Evolutionary conservation across 30 jellyfish, hydroid and myxozoan genomes (phyloP).

Genomic region (Rhopilema esculentum): DNA sequence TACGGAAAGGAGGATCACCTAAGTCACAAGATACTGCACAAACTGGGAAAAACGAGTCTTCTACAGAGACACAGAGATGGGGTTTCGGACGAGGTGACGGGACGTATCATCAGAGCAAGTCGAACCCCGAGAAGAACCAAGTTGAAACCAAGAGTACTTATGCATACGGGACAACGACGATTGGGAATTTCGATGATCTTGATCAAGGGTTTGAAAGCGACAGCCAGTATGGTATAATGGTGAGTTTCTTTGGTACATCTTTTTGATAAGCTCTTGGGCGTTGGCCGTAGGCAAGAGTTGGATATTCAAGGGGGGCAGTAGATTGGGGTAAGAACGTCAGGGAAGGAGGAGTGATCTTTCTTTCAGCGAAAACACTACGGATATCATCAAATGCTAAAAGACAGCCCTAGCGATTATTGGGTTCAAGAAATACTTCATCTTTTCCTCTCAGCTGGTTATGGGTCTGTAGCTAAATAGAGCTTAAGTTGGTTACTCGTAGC

Average conservation of each 20-base stretch:
- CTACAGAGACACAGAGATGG: background rate
- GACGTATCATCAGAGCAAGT: background rate
- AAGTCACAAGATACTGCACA: background rate
- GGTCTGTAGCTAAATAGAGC: no score
- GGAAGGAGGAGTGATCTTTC: no score
- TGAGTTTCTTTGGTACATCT: background rate
- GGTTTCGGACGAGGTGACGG: constrained; percentile 3
- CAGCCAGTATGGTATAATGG: constrained; percentile 89
- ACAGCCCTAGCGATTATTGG: no score
- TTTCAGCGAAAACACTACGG: no score
- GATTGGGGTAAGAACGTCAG: no score
- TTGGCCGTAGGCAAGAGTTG: background rate
- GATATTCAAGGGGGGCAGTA: no score
- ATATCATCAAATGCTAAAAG: no score
- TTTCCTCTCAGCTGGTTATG: no score
- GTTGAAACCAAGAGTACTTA: constrained; percentile 41
- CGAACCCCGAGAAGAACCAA: background rate
- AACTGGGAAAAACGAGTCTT: background rate
- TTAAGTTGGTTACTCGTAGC: no score
- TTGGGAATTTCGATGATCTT: constrained; percentile 48
- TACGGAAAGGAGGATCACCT: constrained; percentile 13
- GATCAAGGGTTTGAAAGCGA: constrained; percentile 75
- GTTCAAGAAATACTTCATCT: no score
- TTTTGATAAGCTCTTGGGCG: background rate
- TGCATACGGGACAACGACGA: constrained; percentile 27